Evolutionary conservation across 2,888 invertebrate species (phyloP), one percentile per base, ranked within the genome.

Genomic region (Gnatocerus cornutus): DNA sequence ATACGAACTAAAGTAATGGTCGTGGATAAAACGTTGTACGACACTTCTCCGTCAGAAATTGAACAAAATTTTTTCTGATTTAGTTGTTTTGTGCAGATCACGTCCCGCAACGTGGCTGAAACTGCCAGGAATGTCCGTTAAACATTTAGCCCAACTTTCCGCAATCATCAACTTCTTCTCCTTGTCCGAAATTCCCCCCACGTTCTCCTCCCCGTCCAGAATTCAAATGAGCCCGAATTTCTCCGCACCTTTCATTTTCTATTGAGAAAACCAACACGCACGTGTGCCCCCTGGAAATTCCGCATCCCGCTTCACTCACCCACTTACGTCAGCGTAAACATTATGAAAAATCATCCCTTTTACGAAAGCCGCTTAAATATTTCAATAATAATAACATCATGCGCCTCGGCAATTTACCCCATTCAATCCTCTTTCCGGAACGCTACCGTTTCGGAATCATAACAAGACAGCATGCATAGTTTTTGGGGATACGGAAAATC

Each of bases 281-380:
- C 50, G 30, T 29, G 10, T 9, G 50, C 50, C 12, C 10, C 50
- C 50, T 3, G 29, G 10, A 50, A 50, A 12, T 29, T 9, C 50
- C 12, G 21, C 29, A 9, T 12, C 30, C 29, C 50, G 12, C 13
- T 41, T 13, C 6, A 37, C 37, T 37, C 37, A 6, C 37, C 8
- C 37, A 37, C 21, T 21, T n/a, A 13, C 41, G 41, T n/a, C 12
- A 6, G 29, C 50, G 33, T 59, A 45, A 59, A 59, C 14, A 46
- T 59, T 45, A 59, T 59, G 46, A 46, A 59, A 59, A 46, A 59
- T 46, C 33, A 27, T 59, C 33, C 58, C 58, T 45, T 45, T 45
- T 55, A 45, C 30, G 13, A 52, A 52, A 52, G 13, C 58, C 29
- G 58, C 43, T 43, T 59, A 59, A 46, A 59, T 29, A 45, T 59